These are phyloP conservation scores for Condylura cristata DNA, from an alignment of 2,113 vertebrate species.

Conservation along the genomic window DNA sequence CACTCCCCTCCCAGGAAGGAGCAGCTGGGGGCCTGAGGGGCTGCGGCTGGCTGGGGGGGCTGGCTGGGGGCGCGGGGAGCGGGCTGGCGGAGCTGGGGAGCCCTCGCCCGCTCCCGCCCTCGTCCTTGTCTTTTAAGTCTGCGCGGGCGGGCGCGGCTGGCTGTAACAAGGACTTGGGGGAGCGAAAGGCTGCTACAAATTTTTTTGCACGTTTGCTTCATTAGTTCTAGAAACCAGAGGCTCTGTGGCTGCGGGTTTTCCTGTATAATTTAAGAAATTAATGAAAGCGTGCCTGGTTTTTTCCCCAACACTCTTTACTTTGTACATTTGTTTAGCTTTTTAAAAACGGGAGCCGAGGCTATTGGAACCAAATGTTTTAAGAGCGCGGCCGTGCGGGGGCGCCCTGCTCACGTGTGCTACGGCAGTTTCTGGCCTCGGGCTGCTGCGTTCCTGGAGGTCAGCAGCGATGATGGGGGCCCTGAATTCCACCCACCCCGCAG, in stretches of 20 bases:
- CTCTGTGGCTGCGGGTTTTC: constrained; percentile 90
- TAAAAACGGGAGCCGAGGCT: constrained; percentile 62
- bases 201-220: constrained; percentile 86
- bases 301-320: constrained; percentile 69
- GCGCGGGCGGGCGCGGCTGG: constrained; percentile 76
- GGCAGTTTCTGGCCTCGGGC: no score
- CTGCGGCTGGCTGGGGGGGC: no score
- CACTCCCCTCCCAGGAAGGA: no score
- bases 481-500: background rate
- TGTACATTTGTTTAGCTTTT: constrained; percentile 81
- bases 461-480: background rate
- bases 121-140: constrained; percentile 85
- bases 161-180: constrained; percentile 97
- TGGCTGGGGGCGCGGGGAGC: no score
- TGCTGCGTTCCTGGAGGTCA: background rate
- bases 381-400: constrained; percentile 65
- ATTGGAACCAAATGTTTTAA: constrained; percentile 81
- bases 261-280: constrained; percentile 90
- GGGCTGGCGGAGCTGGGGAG: constrained; percentile 59
- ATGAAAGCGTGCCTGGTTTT: constrained; percentile 81
- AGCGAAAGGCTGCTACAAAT: constrained; percentile 85
- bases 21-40: no score
- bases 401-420: no score
- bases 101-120: constrained; percentile 80
- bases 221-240: constrained; percentile 89